A percentile compares a stretch with the other conserved stretches of the same genome.
Evolutionary conservation across 2,113 vertebrate species (phyloP).

Genomic region (Toxostoma redivivum): DNA sequence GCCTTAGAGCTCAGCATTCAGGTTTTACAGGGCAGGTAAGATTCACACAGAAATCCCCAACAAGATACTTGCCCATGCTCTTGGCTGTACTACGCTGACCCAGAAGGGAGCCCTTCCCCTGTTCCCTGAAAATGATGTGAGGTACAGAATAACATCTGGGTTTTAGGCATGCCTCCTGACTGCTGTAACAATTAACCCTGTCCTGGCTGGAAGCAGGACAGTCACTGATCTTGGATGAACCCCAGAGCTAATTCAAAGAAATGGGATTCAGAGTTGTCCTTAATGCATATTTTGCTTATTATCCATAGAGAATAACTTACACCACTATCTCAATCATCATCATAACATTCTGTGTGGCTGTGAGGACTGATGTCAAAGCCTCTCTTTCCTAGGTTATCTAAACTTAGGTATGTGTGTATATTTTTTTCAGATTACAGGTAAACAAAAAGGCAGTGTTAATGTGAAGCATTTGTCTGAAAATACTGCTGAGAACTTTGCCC

Average conservation of each 20-base stretch:
- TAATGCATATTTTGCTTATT: background rate
- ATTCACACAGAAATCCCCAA: background rate
- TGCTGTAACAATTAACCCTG: background rate
- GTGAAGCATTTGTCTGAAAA: background rate
- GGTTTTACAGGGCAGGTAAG: background rate
- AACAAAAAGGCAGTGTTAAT: background rate
- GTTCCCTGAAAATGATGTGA: background rate
- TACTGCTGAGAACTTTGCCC: background rate
- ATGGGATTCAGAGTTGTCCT: background rate
- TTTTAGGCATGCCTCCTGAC: too few relatives aligned
- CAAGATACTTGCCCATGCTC: background rate
- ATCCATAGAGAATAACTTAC: background rate
- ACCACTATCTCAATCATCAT: background rate
- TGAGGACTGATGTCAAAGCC: background rate
- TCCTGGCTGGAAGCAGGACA: background rate
- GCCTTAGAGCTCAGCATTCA: background rate
- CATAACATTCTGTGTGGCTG: background rate
- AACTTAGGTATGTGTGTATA: background rate
- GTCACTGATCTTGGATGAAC: background rate
- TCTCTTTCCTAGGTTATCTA: background rate
- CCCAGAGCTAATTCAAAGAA: background rate
- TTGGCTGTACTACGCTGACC: fast-evolving
- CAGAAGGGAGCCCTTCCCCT: background rate
- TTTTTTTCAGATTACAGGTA: background rate
- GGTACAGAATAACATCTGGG: background rate